phyloP scores from a whole-genome alignment of 2,797 vertebrate species.

The Leptoclinus maculatus region DNA sequence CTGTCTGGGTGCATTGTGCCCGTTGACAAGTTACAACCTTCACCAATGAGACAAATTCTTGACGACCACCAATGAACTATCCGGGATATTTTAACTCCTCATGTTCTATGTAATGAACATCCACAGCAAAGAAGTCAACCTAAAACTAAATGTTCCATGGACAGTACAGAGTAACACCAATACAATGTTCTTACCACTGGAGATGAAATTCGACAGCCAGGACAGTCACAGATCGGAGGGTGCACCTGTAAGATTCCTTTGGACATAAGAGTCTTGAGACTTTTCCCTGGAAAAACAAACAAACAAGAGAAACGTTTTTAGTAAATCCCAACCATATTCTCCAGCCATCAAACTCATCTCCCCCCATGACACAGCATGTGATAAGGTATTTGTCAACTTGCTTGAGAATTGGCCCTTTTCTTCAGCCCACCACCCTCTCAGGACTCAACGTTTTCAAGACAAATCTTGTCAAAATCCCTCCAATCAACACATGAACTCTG shows the following conservation, averaged over 20 bases:
- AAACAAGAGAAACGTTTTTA: conserved; percentile 31
- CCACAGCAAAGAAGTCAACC: neutral
- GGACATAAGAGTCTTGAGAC: conserved; percentile 99
- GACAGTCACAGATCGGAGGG: conserved; percentile 99
- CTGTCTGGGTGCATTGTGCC: neutral
- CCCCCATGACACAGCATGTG: conserved; percentile 24
- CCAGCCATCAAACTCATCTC: conserved; percentile 14
- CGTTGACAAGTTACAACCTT: conserved; percentile 7
- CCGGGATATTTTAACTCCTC: neutral
- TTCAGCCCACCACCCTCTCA: conserved; percentile 13
- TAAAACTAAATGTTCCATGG: neutral
- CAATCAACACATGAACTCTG: neutral
- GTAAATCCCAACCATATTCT: conserved; percentile 1
- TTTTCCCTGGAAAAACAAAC: conserved; percentile 89
- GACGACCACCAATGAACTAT: conserved; percentile 2
- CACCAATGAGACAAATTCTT: neutral
- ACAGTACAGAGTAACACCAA: conserved; percentile 1
- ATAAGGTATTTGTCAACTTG: neutral
- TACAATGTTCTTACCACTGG: conserved; percentile 94
- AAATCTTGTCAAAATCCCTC: neutral
- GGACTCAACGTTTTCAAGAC: neutral
- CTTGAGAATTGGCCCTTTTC: neutral
- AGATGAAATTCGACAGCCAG: conserved; percentile 99
- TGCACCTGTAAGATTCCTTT: conserved; percentile 99
- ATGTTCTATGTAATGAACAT: neutral